Conservation (phyloP, 2,113 vertebrate species). For the Pteruthius melanotis region DNA sequence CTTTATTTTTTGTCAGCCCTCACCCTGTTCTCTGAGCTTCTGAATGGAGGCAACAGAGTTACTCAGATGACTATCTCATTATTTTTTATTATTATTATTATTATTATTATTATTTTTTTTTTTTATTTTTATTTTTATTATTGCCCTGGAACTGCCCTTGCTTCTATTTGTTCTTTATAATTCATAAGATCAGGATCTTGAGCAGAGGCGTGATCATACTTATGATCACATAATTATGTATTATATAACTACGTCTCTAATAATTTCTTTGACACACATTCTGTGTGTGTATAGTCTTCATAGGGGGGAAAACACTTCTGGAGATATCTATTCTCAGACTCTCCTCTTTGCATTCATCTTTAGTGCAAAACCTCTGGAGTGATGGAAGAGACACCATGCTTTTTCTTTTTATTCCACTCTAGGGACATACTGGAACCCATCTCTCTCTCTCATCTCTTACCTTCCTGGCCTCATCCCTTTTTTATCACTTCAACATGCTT, state of each 20-base stretch:
- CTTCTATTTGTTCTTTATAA: neutral
- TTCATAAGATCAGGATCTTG: neutral
- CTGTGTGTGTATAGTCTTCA: neutral
- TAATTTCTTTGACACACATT: neutral
- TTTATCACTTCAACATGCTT: neutral
- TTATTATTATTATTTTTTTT: neutral
- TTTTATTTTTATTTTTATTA: neutral
- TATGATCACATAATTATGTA: neutral
- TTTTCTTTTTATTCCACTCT: neutral
- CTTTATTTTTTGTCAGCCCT: no score
- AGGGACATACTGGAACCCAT: accelerated
- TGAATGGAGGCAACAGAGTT: neutral
- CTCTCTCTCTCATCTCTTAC: neutral
- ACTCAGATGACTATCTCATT: neutral
- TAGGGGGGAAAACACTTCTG: neutral
- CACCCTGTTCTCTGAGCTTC: neutral
- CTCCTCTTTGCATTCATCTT: neutral
- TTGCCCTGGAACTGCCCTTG: neutral
- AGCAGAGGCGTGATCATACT: neutral
- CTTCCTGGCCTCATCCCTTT: neutral
- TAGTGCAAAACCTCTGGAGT: neutral
- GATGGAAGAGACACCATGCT: neutral
- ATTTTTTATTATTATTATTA: neutral
- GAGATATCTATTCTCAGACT: neutral
- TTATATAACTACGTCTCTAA: neutral